Base-by-base conservation (phyloP, 2,888 invertebrate genomes). In the Nephrotoma appendiculata region DNA sequence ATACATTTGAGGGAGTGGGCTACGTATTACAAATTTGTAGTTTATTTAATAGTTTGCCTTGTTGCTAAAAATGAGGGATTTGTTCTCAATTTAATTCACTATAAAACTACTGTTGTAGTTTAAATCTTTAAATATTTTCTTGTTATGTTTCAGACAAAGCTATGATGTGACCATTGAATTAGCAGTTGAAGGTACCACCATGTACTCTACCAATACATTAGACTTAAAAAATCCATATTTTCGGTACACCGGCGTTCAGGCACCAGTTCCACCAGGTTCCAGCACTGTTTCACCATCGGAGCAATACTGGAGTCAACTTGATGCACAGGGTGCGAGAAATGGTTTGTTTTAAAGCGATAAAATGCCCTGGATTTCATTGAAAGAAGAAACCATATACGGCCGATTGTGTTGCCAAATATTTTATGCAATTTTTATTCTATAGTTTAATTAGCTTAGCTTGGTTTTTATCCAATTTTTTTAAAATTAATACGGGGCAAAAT, bases 171-270 rank as follows among this genome's bases (percentile, higher is more conserved):
- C 98, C 15, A 98, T 99, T 91, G 98, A 98, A 89, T 92, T 99
- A 89, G 95, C 95, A 89, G 94, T 98, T 88, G 98, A 98, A 91
- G 98, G 98, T 57, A 97, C 97, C 11, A 95, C 94, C 87, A 94
- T 96, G 89, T 95, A 95, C 88, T 97, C 98, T 57, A 95, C 95
- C 88, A 99, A 99, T 91, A 97, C 97, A 15, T 93, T 99, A 90
- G 99, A 99, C 92, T 93, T 99, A 89, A 99, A 99, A 93, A 99
- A 99, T 92, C 99, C 99, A 0, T 99, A 98, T 94, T 99, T 99
- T 92, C 95, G 99, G 90, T 98, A 98, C 90, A 98, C 98, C 2
- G 98, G 98, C 31, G 97, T 97, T 42, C 97, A 98, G 0, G 96
- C 97, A 0, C 95, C 96, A 87, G 96, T 98, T 0, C 98, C 98